phyloP scores from a whole-genome alignment of 2,797 vertebrate species.

The Poecilia picta region DNA sequence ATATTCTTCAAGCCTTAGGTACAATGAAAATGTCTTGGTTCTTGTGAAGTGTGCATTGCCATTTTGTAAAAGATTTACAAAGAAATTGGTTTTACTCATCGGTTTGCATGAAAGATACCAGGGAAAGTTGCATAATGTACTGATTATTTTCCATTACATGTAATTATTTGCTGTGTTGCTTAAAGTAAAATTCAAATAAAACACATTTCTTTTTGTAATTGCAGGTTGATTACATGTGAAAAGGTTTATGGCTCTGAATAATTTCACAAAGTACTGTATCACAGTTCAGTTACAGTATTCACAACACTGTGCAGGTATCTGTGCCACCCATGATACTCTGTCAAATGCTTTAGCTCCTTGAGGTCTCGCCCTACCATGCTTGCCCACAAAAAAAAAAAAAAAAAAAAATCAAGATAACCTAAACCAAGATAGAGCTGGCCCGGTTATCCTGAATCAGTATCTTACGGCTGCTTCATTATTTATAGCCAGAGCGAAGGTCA shows the following conservation, averaged over 20 bases:
- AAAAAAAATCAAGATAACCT: conserved; percentile 18
- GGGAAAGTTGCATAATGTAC: background rate
- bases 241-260: background rate
- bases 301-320: background rate
- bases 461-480: conserved; percentile 71
- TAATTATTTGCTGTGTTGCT: background rate
- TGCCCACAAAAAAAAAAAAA: background rate
- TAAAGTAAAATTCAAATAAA: background rate
- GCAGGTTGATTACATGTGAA: background rate
- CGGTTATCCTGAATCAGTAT: conserved; percentile 71
- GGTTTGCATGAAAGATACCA: background rate
- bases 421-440: conserved; percentile 28
- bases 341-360: conserved; percentile 2
- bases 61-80: background rate
- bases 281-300: background rate
- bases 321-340: background rate
- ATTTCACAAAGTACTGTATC: background rate
- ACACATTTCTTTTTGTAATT: background rate
- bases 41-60: background rate
- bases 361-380: background rate
- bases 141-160: background rate
- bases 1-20: background rate
- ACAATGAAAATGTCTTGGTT: background rate
- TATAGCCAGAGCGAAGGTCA: conserved; percentile 76
- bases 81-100: background rate